Base-by-base conservation (phyloP, 1,140 invertebrate species). In the Arion vulgaris region DNA sequence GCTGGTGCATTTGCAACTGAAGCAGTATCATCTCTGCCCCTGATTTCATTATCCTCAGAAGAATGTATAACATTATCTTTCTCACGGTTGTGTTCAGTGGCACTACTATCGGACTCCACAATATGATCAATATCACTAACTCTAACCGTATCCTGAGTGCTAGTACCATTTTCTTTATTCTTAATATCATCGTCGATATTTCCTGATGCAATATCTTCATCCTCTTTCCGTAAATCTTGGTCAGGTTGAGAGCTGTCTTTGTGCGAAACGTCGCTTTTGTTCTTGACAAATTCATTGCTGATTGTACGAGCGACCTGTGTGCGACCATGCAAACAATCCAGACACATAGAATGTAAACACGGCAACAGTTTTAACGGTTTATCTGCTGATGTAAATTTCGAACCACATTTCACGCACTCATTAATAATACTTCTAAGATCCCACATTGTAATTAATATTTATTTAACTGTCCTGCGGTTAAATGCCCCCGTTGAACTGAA, bases 261-360 rank as follows among this genome's bases (percentile, higher is more conserved):
- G n/a, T 57, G 19, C 5, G 28, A n/a, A 4, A 23, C 7, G 1
- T 66, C 28, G 28, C 11, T 34, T 32, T 11, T 32, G 62, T 32
- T 34, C 62, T 66, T 66, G 28, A 1, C 11, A 32, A 9, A 66
- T 7, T 66, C n/a, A 28, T 17, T 66, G 62, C 5, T 66, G 1
- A 17, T 7, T 32, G n/a, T 76, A 23, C 74, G 49, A 34, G 53
- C 53, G 36, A 41, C 51, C 17, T 85, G 78, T 68, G 84, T 88
- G 87, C 85, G 83, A 73, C 94, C 93, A 83, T 93, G 94, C 81
- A 97, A 92, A 93, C 96, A 97, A 80, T 94, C 93, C 45, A 94
- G 93, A 90, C 96, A 97, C 68, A 95, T 95, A 41, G 96, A 95
- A 91, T 97, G 96, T 77, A 97, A 94, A 91, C 96, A 97, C 90